phyloP scores from a whole-genome alignment of 2,888 invertebrate species.

The Eugnorisma glareosa region DNA sequence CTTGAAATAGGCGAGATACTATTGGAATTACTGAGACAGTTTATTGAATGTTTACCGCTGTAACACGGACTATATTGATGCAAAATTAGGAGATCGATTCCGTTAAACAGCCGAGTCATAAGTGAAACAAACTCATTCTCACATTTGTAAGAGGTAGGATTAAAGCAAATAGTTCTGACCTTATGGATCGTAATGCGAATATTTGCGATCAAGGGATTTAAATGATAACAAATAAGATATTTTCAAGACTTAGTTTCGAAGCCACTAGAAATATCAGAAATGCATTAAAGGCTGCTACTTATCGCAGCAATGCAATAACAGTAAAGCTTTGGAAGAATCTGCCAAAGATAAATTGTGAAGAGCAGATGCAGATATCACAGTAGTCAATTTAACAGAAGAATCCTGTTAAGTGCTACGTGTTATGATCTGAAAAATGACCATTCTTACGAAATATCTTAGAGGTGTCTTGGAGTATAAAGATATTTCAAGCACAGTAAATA shows the following conservation, averaged over 20 bases:
- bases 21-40: conserved; percentile 6
- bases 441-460: neutral
- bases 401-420: conserved; percentile 17
- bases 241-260: conserved; percentile 30
- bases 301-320: conserved; percentile 42
- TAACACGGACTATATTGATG: neutral
- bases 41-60: neutral
- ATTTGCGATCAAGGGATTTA: conserved; percentile 44
- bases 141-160: conserved; percentile 27
- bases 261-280: conserved; percentile 38
- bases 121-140: conserved; percentile 36
- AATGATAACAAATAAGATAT: conserved; percentile 53
- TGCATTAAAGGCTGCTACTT: conserved; percentile 53
- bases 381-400: conserved; percentile 30
- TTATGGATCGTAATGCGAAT: conserved; percentile 43
- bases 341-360: conserved; percentile 35
- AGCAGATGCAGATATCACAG: conserved; percentile 35
- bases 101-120: conserved; percentile 16
- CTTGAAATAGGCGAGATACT: neutral
- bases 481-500: neutral
- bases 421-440: neutral
- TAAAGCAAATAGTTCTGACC: conserved; percentile 32
- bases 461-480: neutral
- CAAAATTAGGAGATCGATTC: conserved; percentile 12
- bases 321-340: conserved; percentile 36